A percentile compares a stretch with the other conserved stretches of the same genome.
phyloP scores from a whole-genome alignment of 2,888 invertebrate genomes.

The Zaprionus obscuricornis region DNA sequence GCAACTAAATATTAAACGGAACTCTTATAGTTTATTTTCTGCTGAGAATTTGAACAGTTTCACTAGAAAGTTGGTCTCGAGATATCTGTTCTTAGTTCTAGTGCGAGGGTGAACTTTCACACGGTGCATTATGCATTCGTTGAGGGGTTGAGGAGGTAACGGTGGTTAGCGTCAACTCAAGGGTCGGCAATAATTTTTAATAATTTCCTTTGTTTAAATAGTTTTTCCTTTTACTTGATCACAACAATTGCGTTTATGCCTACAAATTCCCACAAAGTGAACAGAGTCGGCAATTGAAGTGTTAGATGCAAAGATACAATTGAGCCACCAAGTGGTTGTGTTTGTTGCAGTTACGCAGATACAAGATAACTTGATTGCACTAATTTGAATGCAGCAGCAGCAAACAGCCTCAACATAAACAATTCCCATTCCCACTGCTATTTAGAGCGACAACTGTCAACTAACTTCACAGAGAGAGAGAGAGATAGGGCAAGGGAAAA shows the following conservation, averaged over 20 bases:
- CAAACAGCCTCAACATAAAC: conserved; percentile 29
- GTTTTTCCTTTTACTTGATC: conserved; percentile 67
- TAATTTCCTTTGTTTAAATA: conserved; percentile 80
- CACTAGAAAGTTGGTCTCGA: conserved; percentile 31
- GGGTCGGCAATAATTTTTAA: conserved; percentile 77
- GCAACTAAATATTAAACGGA: background rate
- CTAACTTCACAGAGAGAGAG: conserved; percentile 19
- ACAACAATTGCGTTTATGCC: conserved; percentile 52
- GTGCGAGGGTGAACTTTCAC: conserved; percentile 70
- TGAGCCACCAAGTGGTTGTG: conserved; percentile 62
- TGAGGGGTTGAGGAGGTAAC: background rate
- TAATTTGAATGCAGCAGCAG: conserved; percentile 67
- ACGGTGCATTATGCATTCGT: conserved; percentile 49
- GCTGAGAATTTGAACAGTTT: conserved; percentile 55
- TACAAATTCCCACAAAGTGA: conserved; percentile 70
- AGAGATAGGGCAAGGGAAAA: conserved; percentile 1
- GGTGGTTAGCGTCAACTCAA: conserved; percentile 17
- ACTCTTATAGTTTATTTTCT: too few relatives aligned
- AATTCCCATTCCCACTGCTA: conserved; percentile 67
- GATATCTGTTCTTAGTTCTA: background rate
- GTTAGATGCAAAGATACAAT: conserved; percentile 75
- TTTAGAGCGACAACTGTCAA: conserved; percentile 50
- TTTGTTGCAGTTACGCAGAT: conserved; percentile 57
- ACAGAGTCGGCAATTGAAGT: conserved; percentile 63
- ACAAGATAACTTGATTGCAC: conserved; percentile 79